Conservation (phyloP, 2,113 vertebrate genomes). For the Coptodon rendalli region DNA sequence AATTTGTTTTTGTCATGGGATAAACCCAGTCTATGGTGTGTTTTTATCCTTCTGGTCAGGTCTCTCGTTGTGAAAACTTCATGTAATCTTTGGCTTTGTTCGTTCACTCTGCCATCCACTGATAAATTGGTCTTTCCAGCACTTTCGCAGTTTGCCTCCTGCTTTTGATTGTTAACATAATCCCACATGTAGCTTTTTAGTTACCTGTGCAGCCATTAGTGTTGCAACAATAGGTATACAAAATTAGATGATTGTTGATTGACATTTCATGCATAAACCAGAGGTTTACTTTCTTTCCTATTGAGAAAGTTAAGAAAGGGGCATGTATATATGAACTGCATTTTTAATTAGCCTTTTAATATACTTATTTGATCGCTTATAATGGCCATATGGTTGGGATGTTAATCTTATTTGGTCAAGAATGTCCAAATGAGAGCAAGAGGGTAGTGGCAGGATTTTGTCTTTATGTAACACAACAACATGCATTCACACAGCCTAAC, state of each 20-base stretch:
- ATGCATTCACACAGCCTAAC: neutral
- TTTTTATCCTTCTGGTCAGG: neutral
- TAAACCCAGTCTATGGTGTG: neutral
- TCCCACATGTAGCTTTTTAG: neutral
- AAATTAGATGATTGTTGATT: neutral
- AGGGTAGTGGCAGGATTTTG: neutral
- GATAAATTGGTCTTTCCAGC: neutral
- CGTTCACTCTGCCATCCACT: neutral
- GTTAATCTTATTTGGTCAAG: neutral
- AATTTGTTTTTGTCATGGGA: neutral
- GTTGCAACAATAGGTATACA: neutral
- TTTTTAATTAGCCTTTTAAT: neutral
- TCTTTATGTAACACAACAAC: neutral
- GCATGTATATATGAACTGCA: neutral
- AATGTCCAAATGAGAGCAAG: neutral
- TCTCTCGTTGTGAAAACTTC: neutral
- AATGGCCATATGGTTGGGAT: neutral
- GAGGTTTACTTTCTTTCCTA: neutral
- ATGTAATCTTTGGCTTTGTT: conserved; percentile 7
- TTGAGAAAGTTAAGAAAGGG: neutral
- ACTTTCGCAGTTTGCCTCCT: neutral
- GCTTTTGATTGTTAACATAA: conserved; percentile 2
- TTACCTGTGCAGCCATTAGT: neutral
- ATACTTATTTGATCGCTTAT: neutral
- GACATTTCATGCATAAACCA: neutral